Percentiles rank a stretch among this genome's conserved stretches.
phyloP scores from a whole-genome alignment of 2,888 invertebrate genomes.

The Crossocerus cetratus region DNA sequence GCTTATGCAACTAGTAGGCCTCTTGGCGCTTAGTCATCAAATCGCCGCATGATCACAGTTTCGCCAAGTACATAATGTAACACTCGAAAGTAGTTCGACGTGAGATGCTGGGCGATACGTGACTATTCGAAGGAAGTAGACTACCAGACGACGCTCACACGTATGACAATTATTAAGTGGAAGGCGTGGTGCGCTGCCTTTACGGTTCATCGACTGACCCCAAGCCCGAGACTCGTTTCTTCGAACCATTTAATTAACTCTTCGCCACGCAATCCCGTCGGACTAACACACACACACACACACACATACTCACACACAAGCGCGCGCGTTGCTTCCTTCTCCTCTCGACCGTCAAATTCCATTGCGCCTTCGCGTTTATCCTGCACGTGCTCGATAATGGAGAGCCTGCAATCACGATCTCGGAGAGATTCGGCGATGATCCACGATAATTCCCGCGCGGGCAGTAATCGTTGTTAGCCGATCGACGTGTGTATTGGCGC shows the following conservation, averaged over 20 bases:
- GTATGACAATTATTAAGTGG: conserved; percentile 51
- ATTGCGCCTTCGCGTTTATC: conserved; percentile 9
- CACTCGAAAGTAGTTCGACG: neutral
- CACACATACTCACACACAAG: conserved; percentile 1
- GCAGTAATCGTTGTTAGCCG: too few species aligned
- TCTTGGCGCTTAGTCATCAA: neutral
- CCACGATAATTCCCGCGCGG: too few species aligned
- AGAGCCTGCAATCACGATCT: neutral
- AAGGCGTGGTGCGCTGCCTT: conserved; percentile 46
- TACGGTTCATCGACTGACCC: conserved; percentile 59
- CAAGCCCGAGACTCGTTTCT: conserved; percentile 42
- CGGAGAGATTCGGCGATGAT: too few species aligned
- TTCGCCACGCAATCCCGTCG: conserved; percentile 45
- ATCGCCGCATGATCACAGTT: neutral
- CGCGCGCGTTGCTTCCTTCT: neutral
- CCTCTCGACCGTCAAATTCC: conserved; percentile 37
- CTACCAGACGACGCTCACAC: conserved; percentile 25
- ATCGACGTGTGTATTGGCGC: too few species aligned
- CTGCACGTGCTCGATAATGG: neutral
- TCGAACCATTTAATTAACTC: conserved; percentile 60
- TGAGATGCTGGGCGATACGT: neutral
- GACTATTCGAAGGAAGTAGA: conserved; percentile 9
- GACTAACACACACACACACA: conserved; percentile 11
- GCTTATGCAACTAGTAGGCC: neutral
- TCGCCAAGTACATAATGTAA: neutral